Evolutionary conservation across 2,113 vertebrate genomes (phyloP).

Genomic region (Sprattus sprattus): DNA sequence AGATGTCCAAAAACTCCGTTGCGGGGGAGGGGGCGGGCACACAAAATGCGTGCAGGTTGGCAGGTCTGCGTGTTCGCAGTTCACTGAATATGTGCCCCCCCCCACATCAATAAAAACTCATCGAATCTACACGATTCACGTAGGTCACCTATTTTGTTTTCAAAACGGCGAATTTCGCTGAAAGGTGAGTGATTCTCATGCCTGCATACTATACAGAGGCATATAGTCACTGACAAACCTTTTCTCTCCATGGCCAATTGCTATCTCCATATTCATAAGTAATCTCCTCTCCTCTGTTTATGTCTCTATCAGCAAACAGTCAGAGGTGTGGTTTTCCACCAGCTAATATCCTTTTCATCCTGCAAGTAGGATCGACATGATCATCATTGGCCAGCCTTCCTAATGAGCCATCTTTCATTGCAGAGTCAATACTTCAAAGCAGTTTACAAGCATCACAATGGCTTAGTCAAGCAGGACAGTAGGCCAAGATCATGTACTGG

Average conservation of each 20-base stretch:
- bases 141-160: too few species aligned
- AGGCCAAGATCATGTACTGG: not conserved
- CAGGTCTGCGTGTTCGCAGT: too few species aligned
- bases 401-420: conserved; percentile 37
- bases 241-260: conserved; percentile 42
- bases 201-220: too few species aligned
- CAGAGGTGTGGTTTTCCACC: conserved; percentile 43
- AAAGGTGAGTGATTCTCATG: too few species aligned
- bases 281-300: conserved; percentile 36
- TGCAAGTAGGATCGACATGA: conserved; percentile 33
- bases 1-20: too few species aligned
- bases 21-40: too few species aligned
- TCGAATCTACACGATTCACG: too few species aligned
- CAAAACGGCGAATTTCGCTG: too few species aligned
- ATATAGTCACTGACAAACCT: conserved; percentile 27
- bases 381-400: conserved; percentile 43
- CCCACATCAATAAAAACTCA: too few species aligned
- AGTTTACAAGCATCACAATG: not conserved
- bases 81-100: too few species aligned
- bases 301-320: conserved; percentile 41
- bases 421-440: conserved; percentile 39
- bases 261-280: conserved; percentile 45
- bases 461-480: not conserved
- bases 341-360: conserved; percentile 37
- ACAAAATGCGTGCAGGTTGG: too few species aligned